Evolutionary conservation across 64 coral and sea anemone species (phyloP).

Genomic region (Montipora cactus): DNA sequence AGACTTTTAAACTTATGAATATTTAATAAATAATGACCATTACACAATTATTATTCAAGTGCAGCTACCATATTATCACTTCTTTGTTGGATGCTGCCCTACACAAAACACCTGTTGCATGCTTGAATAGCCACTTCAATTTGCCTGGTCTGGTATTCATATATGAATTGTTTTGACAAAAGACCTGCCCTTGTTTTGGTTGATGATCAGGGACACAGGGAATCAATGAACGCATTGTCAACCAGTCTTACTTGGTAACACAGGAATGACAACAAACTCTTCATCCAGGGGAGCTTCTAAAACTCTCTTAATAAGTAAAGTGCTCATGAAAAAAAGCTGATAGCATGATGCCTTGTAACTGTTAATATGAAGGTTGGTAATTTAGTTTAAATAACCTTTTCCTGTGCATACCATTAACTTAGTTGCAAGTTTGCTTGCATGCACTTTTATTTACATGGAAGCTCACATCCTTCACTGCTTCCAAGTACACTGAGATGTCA

Average conservation of each 20-base stretch:
- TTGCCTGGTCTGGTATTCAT: neutral
- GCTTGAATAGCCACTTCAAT: neutral
- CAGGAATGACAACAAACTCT: slow-evolving; percentile 41
- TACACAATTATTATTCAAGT: neutral
- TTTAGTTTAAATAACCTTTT: neutral
- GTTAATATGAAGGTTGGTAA: slow-evolving; percentile 35
- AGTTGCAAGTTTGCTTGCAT: neutral
- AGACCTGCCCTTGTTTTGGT: neutral
- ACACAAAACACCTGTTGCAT: slow-evolving; percentile 1
- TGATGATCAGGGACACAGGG: neutral
- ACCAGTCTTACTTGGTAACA: slow-evolving; percentile 52
- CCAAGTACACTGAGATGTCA: slow-evolving; percentile 40
- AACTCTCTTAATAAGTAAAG: neutral
- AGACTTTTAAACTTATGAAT: neutral
- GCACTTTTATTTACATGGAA: slow-evolving; percentile 45
- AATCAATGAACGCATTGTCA: slow-evolving; percentile 42
- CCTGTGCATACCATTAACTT: neutral
- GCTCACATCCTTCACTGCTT: slow-evolving; percentile 51
- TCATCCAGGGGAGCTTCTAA: neutral
- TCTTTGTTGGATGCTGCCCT: too few relatives aligned
- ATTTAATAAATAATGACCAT: neutral
- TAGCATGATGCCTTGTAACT: slow-evolving; percentile 14
- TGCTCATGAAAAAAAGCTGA: neutral
- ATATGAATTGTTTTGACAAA: neutral
- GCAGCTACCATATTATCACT: too few relatives aligned